A percentile compares a stretch with the other conserved stretches of the same genome.
Conservation (phyloP, 2,888 invertebrate genomes). For the Tipula lateralis region DNA sequence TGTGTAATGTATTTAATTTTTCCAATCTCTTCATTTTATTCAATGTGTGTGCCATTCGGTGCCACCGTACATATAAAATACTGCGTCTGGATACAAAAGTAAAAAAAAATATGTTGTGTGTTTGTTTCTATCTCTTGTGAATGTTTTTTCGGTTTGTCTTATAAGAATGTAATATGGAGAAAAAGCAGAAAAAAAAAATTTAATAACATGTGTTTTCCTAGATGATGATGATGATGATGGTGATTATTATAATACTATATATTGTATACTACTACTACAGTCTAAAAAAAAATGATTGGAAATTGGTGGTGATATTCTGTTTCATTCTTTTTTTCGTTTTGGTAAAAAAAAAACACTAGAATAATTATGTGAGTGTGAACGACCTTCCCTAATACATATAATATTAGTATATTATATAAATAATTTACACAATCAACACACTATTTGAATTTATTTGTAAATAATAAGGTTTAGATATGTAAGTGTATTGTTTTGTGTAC, state of each 20-base stretch:
- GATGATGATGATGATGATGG: slow-evolving; percentile 12
- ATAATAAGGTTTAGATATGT: slow-evolving; percentile 11
- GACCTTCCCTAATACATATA: slow-evolving; percentile 27
- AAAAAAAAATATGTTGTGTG: neutral
- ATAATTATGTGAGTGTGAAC: slow-evolving; percentile 25
- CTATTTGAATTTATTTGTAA: slow-evolving; percentile 24
- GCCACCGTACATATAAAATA: neutral
- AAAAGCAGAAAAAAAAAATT: neutral
- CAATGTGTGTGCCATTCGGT: neutral
- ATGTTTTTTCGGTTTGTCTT: neutral
- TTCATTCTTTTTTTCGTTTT: neutral
- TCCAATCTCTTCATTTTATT: slow-evolving; percentile 11
- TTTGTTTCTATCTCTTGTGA: neutral
- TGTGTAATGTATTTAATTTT: neutral
- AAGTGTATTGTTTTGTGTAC: neutral
- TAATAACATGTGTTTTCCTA: neutral
- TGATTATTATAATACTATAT: neutral
- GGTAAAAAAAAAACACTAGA: slow-evolving; percentile 19
- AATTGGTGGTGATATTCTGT: slow-evolving; percentile 3
- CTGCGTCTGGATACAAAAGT: neutral
- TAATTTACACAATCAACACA: slow-evolving; percentile 16
- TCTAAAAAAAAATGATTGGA: neutral
- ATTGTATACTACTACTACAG: neutral
- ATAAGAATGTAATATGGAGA: neutral
- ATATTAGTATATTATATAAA: neutral